phyloP scores from a whole-genome alignment of 2,888 invertebrate genomes.

The Alentia gelatinosa region DNA sequence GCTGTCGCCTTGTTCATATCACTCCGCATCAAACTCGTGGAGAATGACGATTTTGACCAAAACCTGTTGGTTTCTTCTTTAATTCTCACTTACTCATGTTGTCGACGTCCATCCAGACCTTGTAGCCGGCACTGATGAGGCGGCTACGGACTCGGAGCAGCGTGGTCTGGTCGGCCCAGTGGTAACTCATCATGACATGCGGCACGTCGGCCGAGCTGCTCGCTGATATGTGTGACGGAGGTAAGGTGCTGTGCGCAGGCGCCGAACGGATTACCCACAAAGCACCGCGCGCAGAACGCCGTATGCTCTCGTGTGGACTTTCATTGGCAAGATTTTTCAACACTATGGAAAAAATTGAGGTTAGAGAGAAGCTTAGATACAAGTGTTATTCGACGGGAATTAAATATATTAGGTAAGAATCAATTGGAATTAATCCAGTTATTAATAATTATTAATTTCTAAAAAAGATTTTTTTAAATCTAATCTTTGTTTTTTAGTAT shows the following conservation, averaged over 20 bases:
- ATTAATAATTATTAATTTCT: background rate
- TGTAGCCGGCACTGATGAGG: slow-evolving; percentile 64
- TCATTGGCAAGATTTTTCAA: slow-evolving; percentile 59
- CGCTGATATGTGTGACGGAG: background rate
- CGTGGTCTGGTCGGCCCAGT: slow-evolving; percentile 63
- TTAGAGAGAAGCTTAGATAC: no score
- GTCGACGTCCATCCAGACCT: slow-evolving; percentile 69
- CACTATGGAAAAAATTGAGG: background rate
- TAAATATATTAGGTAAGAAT: no score
- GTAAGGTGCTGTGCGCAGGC: slow-evolving; percentile 17
- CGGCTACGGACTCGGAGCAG: slow-evolving; percentile 62
- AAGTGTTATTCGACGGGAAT: no score
- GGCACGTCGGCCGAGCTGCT: slow-evolving; percentile 53
- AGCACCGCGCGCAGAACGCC: slow-evolving; percentile 75
- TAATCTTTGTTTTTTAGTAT: no score
- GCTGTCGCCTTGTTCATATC: no score
- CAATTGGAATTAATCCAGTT: no score
- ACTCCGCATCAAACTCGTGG: no score
- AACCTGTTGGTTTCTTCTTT: no score
- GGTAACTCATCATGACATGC: slow-evolving; percentile 69
- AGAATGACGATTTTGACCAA: no score
- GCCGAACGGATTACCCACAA: slow-evolving; percentile 71
- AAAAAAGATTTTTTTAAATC: background rate
- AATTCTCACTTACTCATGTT: slow-evolving; percentile 69
- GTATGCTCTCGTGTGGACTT: slow-evolving; percentile 64